phyloP scores from a whole-genome alignment of 2,113 vertebrate genomes.

The Turdus rufiventris region DNA sequence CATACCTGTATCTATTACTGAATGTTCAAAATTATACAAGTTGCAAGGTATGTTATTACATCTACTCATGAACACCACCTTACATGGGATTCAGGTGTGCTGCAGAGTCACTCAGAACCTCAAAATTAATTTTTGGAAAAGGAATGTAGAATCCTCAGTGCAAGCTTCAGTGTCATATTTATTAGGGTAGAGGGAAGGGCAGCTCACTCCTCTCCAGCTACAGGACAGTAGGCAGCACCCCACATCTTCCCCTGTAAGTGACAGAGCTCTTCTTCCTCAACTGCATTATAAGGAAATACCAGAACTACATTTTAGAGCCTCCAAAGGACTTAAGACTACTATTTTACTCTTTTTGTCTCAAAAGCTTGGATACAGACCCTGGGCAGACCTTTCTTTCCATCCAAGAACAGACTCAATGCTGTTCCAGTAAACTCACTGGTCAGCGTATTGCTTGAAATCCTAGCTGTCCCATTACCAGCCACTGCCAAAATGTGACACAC shows the following conservation, averaged over 20 bases:
- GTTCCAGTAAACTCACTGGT: not conserved
- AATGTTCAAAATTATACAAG: not conserved
- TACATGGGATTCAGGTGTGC: not conserved
- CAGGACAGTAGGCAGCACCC: not conserved
- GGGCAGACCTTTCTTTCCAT: not conserved
- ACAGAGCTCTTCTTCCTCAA: not conserved
- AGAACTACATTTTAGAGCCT: not conserved
- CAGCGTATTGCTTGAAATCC: fast-evolving
- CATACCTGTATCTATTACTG: not conserved
- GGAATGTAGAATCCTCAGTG: not conserved
- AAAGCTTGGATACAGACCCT: not conserved
- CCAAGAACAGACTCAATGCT: not conserved
- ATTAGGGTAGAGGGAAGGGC: fast-evolving
- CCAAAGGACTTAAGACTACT: not conserved
- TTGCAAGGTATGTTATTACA: not conserved
- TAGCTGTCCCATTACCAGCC: not conserved
- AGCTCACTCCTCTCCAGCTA: not conserved
- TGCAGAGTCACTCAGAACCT: not conserved
- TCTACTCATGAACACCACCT: not conserved
- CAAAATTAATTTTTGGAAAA: not conserved
- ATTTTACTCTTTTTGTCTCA: not conserved
- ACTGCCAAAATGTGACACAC: not conserved
- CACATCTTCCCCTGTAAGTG: fast-evolving
- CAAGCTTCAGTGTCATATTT: not conserved
- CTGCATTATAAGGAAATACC: not conserved